Base-by-base conservation (phyloP, 1,140 invertebrate genomes). In the Metaphire vulgaris region DNA sequence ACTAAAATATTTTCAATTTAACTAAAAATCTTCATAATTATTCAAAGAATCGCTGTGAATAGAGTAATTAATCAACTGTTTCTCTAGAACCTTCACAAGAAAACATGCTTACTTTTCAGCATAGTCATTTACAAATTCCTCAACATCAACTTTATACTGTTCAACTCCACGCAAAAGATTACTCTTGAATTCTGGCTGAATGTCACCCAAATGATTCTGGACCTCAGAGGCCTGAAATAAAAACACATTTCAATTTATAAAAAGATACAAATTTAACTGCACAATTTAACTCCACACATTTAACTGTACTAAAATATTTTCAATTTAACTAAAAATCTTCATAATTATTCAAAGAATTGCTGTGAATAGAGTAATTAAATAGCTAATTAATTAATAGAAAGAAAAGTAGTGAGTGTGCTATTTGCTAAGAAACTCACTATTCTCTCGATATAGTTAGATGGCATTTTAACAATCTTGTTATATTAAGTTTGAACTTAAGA, bases 181-280 rank as follows among this genome's bases (percentile, higher is more conserved):
- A 21, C 82, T 74, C 77, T 86, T 87, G 79, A 86, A 87, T 41
- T 81, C 73, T 0, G 85, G 85, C 78, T 87, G 86, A 28, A 87
- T 85, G 65, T 81, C 67, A 33, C 87, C 74, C 76, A 87, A 80
- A 69, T 86, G 81, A 65, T 85, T 81, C 78, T 87, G 85, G 0
- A 87, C 85, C 77, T 83, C 78, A 16, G 76, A 80, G 0, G 81
- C 81, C 83, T 85, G 75, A 1, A 77, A 75, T 74, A 75, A 34
- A 32, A 34, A 70, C 29, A n/a, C n/a, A n/a, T n/a, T n/a, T n/a
- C n/a, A n/a, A n/a, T n/a, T n/a, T 66, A 68, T 68, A 67, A 67
- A 67, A 1, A 67, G 1, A n/a, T n/a, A n/a, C n/a, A n/a, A n/a
- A n/a, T n/a, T n/a, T n/a, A n/a, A n/a, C n/a, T n/a, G n/a, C 26